These are phyloP conservation scores for Rhinichthys osculus DNA, from an alignment of 2,797 vertebrate species.

Conservation along the genomic window DNA sequence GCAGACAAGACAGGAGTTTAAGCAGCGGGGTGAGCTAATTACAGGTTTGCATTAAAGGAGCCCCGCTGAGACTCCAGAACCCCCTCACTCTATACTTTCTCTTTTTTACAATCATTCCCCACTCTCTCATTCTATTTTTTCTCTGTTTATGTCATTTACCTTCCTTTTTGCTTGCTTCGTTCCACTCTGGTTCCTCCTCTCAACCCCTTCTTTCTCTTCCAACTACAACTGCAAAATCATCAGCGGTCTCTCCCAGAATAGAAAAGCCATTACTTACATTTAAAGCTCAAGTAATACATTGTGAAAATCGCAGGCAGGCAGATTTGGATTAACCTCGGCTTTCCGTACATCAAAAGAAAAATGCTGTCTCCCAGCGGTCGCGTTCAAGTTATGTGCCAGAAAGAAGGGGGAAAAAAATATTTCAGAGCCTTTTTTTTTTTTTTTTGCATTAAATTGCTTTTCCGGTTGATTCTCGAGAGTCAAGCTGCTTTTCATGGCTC, in stretches of 20 bases:
- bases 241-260: slow-evolving; percentile 49
- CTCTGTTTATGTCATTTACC: slow-evolving; percentile 14
- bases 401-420: slow-evolving; percentile 40
- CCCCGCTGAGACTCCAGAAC: background rate
- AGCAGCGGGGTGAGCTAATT: slow-evolving; percentile 48
- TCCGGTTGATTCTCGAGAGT: slow-evolving; percentile 53
- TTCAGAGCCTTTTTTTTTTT: slow-evolving; percentile 38
- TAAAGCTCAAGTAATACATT: slow-evolving; percentile 56
- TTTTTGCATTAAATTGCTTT: slow-evolving; percentile 59
- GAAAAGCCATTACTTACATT: slow-evolving; percentile 55
- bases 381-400: slow-evolving; percentile 28
- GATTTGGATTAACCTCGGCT: slow-evolving; percentile 57
- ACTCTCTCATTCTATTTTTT: background rate
- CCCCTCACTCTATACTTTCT: background rate
- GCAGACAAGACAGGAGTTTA: slow-evolving; percentile 30
- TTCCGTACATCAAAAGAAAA: slow-evolving; percentile 58
- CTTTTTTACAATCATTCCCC: background rate
- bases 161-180: slow-evolving; percentile 18
- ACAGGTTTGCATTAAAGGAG: slow-evolving; percentile 35
- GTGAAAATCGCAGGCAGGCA: slow-evolving; percentile 51
- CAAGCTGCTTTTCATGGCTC: slow-evolving; percentile 53
- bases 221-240: slow-evolving; percentile 23
- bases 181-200: slow-evolving; percentile 5
- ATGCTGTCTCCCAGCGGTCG: slow-evolving; percentile 46
- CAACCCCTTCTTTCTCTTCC: slow-evolving; percentile 9